A percentile compares a stretch with the other conserved stretches of the same genome.
Evolutionary conservation across 2,888 invertebrate genomes (phyloP).

Genomic region (Cactoblastis cactorum): DNA sequence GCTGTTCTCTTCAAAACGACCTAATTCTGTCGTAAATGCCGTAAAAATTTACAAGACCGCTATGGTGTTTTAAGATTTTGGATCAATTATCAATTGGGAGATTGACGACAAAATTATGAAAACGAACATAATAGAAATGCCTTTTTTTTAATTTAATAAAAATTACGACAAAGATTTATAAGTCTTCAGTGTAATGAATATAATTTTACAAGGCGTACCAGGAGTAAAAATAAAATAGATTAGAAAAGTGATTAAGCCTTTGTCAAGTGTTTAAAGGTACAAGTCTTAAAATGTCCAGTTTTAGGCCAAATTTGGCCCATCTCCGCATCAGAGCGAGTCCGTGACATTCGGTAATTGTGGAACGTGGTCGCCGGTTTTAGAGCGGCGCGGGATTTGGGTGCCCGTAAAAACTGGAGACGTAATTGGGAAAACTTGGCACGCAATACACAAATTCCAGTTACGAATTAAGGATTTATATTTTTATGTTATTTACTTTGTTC

Average conservation of each 20-base stretch:
- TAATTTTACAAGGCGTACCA: no score
- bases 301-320: neutral
- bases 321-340: neutral
- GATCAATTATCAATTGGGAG: no score
- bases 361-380: neutral
- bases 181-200: no score
- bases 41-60: neutral
- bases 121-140: no score
- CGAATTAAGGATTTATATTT: neutral
- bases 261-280: neutral
- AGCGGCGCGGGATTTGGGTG: slow-evolving; percentile 1
- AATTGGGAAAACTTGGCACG: neutral
- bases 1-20: neutral
- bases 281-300: neutral
- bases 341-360: slow-evolving; percentile 1
- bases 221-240: no score
- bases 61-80: no score
- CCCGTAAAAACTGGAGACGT: neutral
- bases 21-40: no score
- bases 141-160: no score
- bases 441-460: neutral
- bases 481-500: neutral
- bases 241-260: no score
- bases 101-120: no score
- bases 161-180: no score